phyloP scores from a whole-genome alignment of 2,797 vertebrate species.

The Megalops cyprinoides region DNA sequence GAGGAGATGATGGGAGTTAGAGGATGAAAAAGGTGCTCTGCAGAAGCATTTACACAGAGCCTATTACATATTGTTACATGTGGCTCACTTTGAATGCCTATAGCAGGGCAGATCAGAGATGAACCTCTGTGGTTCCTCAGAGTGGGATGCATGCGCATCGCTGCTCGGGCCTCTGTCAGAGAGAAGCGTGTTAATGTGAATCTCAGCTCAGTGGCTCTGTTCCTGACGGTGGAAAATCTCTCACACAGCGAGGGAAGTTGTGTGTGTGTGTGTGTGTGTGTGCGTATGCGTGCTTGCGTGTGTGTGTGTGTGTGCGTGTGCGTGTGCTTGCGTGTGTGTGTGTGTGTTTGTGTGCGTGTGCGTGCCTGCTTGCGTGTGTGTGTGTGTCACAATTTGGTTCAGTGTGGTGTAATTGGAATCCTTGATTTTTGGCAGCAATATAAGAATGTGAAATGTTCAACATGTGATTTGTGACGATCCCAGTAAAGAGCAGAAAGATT shows the following conservation, averaged over 20 bases:
- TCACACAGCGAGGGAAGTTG: not conserved
- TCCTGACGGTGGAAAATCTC: not conserved
- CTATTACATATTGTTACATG: constrained; percentile 8
- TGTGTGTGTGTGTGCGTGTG: not conserved
- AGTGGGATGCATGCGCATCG: not conserved
- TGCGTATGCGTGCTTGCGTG: not conserved
- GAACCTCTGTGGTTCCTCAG: constrained; percentile 10
- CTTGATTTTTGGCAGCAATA: too few relatives aligned
- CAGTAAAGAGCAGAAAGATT: too few relatives aligned
- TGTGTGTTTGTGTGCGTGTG: not conserved
- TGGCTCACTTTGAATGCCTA: not conserved
- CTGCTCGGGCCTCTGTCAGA: not conserved
- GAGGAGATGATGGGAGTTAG: too few relatives aligned
- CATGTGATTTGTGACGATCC: too few relatives aligned
- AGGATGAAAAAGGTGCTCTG: not conserved
- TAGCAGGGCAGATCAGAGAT: constrained; percentile 12
- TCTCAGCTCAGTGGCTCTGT: not conserved
- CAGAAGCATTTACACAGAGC: not conserved
- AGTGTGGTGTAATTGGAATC: too few relatives aligned
- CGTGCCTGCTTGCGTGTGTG: not conserved
- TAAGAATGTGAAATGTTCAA: too few relatives aligned
- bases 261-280: not conserved
- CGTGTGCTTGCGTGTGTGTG: not conserved
- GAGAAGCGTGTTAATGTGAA: constrained; percentile 9
- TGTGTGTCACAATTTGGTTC: too few relatives aligned